phyloP scores from a whole-genome alignment of 2,888 invertebrate genomes.

The Himalopsyche kuldschensis region DNA sequence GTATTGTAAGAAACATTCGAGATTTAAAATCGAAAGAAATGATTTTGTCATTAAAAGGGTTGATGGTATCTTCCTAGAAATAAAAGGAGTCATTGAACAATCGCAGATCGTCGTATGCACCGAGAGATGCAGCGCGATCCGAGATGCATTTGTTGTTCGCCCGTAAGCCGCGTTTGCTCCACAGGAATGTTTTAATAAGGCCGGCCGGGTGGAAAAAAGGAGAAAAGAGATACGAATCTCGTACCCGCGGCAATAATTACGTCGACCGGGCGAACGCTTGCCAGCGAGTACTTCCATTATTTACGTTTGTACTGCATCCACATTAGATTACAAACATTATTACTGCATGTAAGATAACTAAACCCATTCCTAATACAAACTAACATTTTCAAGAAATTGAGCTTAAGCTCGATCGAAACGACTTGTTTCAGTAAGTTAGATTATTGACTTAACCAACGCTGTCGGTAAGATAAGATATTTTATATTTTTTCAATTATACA shows the following conservation, averaged over 20 bases:
- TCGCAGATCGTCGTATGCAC: not conserved
- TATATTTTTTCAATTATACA: too few species aligned
- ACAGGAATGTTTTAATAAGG: conserved; percentile 39
- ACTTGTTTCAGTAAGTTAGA: not conserved
- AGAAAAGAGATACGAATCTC: conserved; percentile 33
- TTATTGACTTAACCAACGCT: not conserved
- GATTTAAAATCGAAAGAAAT: too few species aligned
- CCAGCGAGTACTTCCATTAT: not conserved
- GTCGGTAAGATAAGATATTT: too few species aligned
- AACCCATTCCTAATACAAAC: not conserved
- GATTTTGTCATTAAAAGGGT: too few species aligned
- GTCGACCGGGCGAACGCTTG: not conserved
- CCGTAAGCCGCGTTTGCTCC: conserved; percentile 10
- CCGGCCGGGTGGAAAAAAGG: conserved; percentile 25
- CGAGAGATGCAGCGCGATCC: not conserved
- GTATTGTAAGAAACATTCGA: too few species aligned
- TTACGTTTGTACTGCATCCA: not conserved
- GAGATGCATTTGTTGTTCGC: not conserved
- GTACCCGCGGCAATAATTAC: conserved; percentile 34
- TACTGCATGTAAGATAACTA: not conserved
- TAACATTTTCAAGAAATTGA: not conserved
- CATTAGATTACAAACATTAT: not conserved
- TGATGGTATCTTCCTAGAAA: too few species aligned
- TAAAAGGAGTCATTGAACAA: too few species aligned
- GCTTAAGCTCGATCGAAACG: not conserved